Evolutionary conservation across 1,140 invertebrate genomes (phyloP), one percentile per base, ranked within the genome.

Genomic region (Dysdera silvatica): DNA sequence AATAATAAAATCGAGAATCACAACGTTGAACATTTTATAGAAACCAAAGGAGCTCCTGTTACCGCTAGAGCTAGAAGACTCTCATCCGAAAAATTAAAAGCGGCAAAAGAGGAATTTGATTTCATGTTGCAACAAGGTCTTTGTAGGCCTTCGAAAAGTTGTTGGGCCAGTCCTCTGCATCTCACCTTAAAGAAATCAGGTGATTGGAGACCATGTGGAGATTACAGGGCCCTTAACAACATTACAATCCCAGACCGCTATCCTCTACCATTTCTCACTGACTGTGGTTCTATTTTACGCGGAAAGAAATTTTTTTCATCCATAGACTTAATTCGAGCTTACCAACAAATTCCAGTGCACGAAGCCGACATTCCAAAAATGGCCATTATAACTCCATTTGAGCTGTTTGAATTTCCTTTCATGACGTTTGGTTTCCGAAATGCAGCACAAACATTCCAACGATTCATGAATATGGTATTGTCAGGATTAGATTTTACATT

Each of bases 151-250:
- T 72, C 67, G 23, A 60, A 55, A 32, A 68, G 59, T 43, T 33
- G 31, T 28, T 71, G 37, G 63, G 54, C 67, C 20, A 73, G 71
- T 16, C 62, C 64, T 28, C 54, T 71, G 2, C 68, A 72, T 62
- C 61, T 72, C 45, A 68, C 66, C n/a, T 47, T 40, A 2, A 71
- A 71, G 35, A 53, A 37, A 18, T 35, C 32, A 10, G 48, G 37
- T 35, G 58, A 68, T 5, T 67, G 65, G 65, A 24, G 66, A 18
- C 54, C 40, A 26, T 60, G 56, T 3, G 67, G 57, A 43, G 67
- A 68, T 45, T 63, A 51, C 35, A 33, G 59, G 20, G 23, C 2
- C 6, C 40, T 67, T 23, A 68, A 67, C 29, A 49, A 31, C 3
- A 14, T 35, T 7, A 63, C 65, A 20, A 53, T 56, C 0, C 16